phyloP scores from a whole-genome alignment of 2,888 invertebrate genomes.

The Agrypnus murinus region DNA sequence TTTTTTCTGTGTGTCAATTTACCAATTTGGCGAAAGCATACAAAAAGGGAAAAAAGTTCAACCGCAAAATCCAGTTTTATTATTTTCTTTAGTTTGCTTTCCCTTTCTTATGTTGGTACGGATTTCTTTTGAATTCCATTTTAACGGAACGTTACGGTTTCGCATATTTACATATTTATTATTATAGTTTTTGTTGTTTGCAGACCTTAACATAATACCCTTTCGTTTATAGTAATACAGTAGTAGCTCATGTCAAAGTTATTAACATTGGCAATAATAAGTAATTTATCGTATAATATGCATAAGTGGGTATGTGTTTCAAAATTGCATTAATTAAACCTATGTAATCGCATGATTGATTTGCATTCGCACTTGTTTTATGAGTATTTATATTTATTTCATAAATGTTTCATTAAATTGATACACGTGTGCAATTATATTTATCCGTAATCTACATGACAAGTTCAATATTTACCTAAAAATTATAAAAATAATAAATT shows the following conservation, averaged over 20 bases:
- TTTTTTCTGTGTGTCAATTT: constrained; percentile 2
- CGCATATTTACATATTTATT: background rate
- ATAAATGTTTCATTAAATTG: no score
- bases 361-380: no score
- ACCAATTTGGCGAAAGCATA: constrained; percentile 16
- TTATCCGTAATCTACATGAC: no score
- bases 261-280: background rate
- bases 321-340: no score
- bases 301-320: no score
- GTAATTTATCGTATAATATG: no score
- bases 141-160: constrained; percentile 5
- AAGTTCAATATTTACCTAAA: no score
- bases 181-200: constrained; percentile 2
- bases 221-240: constrained; percentile 1
- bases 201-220: constrained; percentile 9
- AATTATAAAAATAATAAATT: no score
- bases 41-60: constrained; percentile 3
- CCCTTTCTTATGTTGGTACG: constrained; percentile 17
- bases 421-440: no score
- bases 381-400: no score
- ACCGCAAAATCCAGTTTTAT: constrained; percentile 5
- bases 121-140: background rate
- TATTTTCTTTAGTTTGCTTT: constrained; percentile 7
- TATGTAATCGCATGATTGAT: no score
- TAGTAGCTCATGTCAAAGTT: background rate